Base-by-base conservation (phyloP, 2,797 vertebrate genomes). In the Labeo calbasu region DNA sequence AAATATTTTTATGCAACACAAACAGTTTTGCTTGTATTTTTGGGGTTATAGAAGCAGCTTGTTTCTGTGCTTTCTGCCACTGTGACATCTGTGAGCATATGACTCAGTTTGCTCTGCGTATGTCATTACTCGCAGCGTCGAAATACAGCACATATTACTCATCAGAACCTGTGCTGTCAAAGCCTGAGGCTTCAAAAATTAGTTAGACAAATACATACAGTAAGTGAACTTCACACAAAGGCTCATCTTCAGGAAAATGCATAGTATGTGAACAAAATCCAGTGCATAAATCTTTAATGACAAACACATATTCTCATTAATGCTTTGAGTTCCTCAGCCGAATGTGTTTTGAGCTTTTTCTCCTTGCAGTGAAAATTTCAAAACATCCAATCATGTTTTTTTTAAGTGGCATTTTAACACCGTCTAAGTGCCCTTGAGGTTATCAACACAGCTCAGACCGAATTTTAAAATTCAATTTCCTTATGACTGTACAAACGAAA, bases 331-430 rank as follows among this genome's bases (percentile, higher is more conserved):
- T 68, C 32, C 32, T 55, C 55, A 25, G 75, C 32, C 69, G 46
- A 14, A 50, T 50, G 43, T 50, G 51, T 68, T 63, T 65, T 32
- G 46, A 68, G 78, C 7, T 36, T 69, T 82, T 68, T 72, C 75
- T 51, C 43, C 55, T 72, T 51, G 80, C 43, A 65, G 71, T 43
- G 28, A 25, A 65, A 40, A 65, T 65, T 23, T 53, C 57, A 51
- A 53, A 46, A 53, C 28, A 75, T 82, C 57, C 57, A 75, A 65
- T 82, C 70, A 75, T 65, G 70, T 65, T 82, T 82, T 82, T 28
- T 82, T 46, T 21, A 75, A 50, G 55, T 82, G 80, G 57, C 12
- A 82, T 63, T 82, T 82, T 82, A 63, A 36, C 57, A 19, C 6
- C 4, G 13, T 73, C 25, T 73, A 75, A 65, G 81, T 75, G 59